These are phyloP conservation scores for Discoglossus pictus DNA, from an alignment of 2,797 vertebrate species.

Conservation along the genomic window DNA sequence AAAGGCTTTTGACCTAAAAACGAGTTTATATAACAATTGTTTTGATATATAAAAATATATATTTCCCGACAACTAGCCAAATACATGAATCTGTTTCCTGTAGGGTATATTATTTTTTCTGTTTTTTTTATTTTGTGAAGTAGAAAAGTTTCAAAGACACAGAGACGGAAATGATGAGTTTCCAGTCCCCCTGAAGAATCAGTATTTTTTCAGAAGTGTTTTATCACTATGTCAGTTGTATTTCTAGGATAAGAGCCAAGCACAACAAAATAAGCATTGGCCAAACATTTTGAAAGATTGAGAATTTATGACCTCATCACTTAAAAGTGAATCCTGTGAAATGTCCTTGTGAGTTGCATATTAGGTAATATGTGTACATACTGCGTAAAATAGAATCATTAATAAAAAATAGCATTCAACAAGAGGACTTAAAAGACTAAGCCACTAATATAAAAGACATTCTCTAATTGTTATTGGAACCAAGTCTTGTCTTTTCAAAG, in stretches of 20 bases:
- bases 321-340: conserved; percentile 57
- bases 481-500: conserved; percentile 23
- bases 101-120: no score
- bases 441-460: conserved; percentile 1
- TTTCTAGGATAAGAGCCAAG: conserved; percentile 64
- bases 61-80: no score
- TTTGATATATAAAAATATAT: no score
- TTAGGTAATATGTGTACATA: conserved; percentile 37
- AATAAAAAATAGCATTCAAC: conserved; percentile 26
- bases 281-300: conserved; percentile 56
- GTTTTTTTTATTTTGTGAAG: neutral
- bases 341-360: conserved; percentile 5
- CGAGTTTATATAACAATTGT: no score
- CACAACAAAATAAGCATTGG: conserved; percentile 60
- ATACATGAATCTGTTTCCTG: no score
- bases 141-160: conserved; percentile 50
- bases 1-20: no score
- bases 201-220: conserved; percentile 55
- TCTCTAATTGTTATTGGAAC: conserved; percentile 38
- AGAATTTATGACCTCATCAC: conserved; percentile 57
- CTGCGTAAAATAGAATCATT: conserved; percentile 35
- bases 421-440: neutral
- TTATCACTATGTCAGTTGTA: conserved; percentile 64
- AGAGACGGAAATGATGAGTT: conserved; percentile 49
- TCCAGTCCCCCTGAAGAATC: conserved; percentile 43